These are phyloP conservation scores for Syrphus vitripennis DNA, from an alignment of 2,888 invertebrate genomes.

Conservation along the genomic window DNA sequence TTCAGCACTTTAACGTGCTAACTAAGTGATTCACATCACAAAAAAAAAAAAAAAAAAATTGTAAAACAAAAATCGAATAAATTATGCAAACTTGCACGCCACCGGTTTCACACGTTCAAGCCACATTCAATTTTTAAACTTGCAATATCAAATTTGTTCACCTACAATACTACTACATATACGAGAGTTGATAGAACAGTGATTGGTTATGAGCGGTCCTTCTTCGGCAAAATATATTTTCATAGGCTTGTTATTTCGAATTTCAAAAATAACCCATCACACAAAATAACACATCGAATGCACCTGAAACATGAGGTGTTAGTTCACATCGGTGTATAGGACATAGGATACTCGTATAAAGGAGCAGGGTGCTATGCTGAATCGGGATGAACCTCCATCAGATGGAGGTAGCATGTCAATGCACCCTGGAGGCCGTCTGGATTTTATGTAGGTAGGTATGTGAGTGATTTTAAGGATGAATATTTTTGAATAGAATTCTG, in stretches of 20 bases:
- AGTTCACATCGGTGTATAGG: slow-evolving; percentile 13
- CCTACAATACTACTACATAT: not conserved
- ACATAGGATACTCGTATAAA: too few species aligned
- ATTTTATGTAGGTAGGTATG: not conserved
- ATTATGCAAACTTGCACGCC: slow-evolving; percentile 45
- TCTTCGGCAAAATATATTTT: not conserved
- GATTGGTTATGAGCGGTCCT: slow-evolving; percentile 22
- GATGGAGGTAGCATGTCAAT: slow-evolving; percentile 16
- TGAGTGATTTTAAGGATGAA: slow-evolving; percentile 50
- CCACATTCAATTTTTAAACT: slow-evolving; percentile 55
- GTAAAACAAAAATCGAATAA: slow-evolving; percentile 9
- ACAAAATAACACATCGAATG: not conserved
- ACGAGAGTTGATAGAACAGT: not conserved
- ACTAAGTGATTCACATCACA: slow-evolving; percentile 16
- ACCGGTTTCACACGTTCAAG: slow-evolving; percentile 50
- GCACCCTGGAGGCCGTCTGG: slow-evolving; percentile 32
- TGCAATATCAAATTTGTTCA: slow-evolving; percentile 4
- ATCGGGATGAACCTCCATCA: not conserved
- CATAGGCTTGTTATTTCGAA: not conserved
- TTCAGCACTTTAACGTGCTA: slow-evolving; percentile 43
- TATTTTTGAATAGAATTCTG: slow-evolving; percentile 62
- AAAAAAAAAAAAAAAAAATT: not conserved
- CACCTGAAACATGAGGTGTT: slow-evolving; percentile 36
- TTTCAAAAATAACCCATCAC: slow-evolving; percentile 27
- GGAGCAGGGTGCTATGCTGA: not conserved